Percentiles rank a stretch among this genome's conserved stretches.
Conservation (phyloP, 2,888 invertebrate genomes). For the Drosophila monieri region DNA sequence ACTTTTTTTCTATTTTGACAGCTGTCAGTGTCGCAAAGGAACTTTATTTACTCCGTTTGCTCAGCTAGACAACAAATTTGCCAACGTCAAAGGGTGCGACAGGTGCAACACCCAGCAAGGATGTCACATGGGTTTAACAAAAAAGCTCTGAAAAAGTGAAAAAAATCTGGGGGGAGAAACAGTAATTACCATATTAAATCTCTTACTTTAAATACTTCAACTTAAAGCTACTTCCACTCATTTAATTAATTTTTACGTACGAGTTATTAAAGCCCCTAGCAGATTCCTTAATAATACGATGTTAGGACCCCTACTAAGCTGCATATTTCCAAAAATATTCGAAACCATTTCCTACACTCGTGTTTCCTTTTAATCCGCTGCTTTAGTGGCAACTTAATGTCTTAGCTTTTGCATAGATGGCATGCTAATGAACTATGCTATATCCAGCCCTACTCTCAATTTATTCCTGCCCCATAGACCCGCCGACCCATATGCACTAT, state of each 20-base stretch:
- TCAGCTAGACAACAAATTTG: conserved; percentile 47
- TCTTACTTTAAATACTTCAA: neutral
- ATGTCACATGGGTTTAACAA: neutral
- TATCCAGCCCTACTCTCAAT: conserved; percentile 28
- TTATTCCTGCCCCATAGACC: conserved; percentile 32
- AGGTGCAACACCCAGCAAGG: conserved; percentile 22
- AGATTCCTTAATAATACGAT: neutral
- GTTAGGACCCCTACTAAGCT: neutral
- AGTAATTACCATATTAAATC: neutral
- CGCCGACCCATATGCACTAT: conserved; percentile 23
- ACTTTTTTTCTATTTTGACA: conserved; percentile 51
- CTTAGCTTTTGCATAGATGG: conserved; percentile 32
- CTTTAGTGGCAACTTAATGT: conserved; percentile 40
- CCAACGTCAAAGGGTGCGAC: conserved; percentile 43
- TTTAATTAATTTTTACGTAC: neutral
- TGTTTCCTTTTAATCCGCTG: conserved; percentile 26
- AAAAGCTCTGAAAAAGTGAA: neutral
- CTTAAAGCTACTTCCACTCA: neutral
- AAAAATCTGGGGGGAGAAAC: neutral
- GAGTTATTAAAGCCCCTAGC: too few species aligned
- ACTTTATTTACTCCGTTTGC: conserved; percentile 55
- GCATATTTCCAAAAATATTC: conserved; percentile 17
- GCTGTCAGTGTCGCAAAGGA: conserved; percentile 59
- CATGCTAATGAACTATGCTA: conserved; percentile 57
- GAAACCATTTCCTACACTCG: conserved; percentile 2